Evolutionary conservation across 2,113 vertebrate genomes (phyloP), one percentile per base, ranked within the genome.

Genomic region (Anhinga anhinga): DNA sequence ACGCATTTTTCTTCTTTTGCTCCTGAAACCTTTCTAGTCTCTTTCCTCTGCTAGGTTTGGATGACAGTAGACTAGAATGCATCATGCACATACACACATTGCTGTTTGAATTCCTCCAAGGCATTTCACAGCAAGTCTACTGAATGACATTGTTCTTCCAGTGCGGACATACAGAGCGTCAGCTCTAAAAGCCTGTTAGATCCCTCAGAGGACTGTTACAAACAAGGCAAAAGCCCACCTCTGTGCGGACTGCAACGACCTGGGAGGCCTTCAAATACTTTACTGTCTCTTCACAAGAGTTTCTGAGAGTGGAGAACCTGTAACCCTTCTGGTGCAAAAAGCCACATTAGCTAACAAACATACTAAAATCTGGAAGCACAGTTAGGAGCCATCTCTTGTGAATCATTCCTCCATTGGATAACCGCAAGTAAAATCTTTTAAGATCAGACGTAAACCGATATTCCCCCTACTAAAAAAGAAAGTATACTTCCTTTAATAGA

Each of bases 31-130:
- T 73, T 95, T 94, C 40, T 82, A 38, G 56, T 63, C 38, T 77
- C 67, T 80, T 74, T 87, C 87, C 88, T 96, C 86, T 77, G 89
- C 52, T 95, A 93, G 45, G 22, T 95, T 94, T 94, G 88, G 82
- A 30, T 25, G 49, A 73, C 19, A 73, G 29, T n/a, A 30, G 77
- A 53, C 53, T 71, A 61, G 50, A 80, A 81, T 49, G 38, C 76
- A 61, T 67, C 82, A 42, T 34, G 36, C 45, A 23, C 59, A 47
- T 7, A 6, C 5, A 61, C 52, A 62, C 62, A 34, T 7, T 47
- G 49, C 56, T 76, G 23, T 34, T 63, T 20, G 7, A 95, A 94
- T 85, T 71, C 85, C 95, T 97, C 25, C 89, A 59, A 89, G 92
- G 91, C 91, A 92, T 82, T 92, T 79, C 53, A 32, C 32, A 72